Evolutionary conservation across 2,888 invertebrate species (phyloP).

Genomic region (Dolomedes plantarius): DNA sequence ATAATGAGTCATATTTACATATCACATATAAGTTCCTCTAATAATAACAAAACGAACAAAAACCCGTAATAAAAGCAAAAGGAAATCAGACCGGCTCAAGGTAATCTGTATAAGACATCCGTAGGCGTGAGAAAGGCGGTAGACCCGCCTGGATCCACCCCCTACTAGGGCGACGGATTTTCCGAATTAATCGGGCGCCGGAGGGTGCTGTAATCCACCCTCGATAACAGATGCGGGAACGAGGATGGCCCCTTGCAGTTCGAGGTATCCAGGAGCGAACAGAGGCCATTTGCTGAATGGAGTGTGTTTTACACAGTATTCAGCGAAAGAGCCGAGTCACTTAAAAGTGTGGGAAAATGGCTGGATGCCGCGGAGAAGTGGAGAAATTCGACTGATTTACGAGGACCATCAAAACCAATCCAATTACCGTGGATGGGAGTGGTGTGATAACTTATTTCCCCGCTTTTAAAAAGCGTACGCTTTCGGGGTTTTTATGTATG

Average conservation of each 20-base stretch:
- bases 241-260: background rate
- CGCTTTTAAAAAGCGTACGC: background rate
- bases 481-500: too few relatives aligned
- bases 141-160: background rate
- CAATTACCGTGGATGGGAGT: background rate
- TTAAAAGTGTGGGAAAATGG: background rate
- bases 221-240: background rate
- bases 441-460: conserved; percentile 4
- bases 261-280: background rate
- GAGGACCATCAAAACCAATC: background rate
- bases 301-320: background rate
- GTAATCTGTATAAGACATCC: too few relatives aligned
- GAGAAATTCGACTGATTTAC: background rate
- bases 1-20: too few relatives aligned
- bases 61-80: too few relatives aligned
- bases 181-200: background rate
- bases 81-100: too few relatives aligned
- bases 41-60: too few relatives aligned
- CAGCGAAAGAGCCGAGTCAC: too few relatives aligned
- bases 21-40: too few relatives aligned
- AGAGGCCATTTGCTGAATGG: background rate
- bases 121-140: background rate
- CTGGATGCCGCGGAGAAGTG: background rate
- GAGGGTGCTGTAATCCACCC: background rate
- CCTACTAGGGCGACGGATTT: background rate